phyloP scores from a whole-genome alignment of 2,888 invertebrate genomes.

The Melanophora roralis region DNA sequence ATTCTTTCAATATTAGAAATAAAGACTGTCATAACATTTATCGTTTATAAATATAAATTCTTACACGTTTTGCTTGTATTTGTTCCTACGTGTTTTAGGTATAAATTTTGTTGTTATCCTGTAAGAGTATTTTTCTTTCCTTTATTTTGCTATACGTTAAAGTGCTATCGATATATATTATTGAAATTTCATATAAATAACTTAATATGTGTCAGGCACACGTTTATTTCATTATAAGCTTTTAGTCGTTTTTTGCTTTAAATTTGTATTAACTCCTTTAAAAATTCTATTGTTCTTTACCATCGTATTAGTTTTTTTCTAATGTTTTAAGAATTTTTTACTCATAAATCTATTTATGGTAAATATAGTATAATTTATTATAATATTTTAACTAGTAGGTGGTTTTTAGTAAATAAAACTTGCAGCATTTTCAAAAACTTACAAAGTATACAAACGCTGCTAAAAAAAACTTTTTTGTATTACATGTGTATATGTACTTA shows the following conservation, averaged over 20 bases:
- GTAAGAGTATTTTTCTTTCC: not conserved
- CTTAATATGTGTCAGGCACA: conserved; percentile 6
- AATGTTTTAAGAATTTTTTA: not conserved
- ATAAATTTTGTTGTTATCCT: not conserved
- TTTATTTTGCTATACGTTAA: not conserved
- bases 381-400: conserved; percentile 17
- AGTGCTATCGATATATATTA: not conserved
- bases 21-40: too few species aligned
- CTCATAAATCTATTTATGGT: not conserved
- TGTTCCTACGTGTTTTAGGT: not conserved
- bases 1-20: too few species aligned
- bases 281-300: not conserved
- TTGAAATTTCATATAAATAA: not conserved
- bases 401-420: conserved; percentile 9
- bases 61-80: not conserved
- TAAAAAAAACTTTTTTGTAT: too few species aligned
- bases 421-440: not conserved
- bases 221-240: not conserved
- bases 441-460: not conserved
- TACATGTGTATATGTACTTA: too few species aligned
- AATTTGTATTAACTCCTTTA: not conserved
- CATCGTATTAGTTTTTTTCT: not conserved
- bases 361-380: not conserved
- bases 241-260: not conserved
- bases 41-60: too few species aligned